These are phyloP conservation scores for Lepus timidus DNA, from an alignment of 2,113 vertebrate genomes.

Conservation along the genomic window DNA sequence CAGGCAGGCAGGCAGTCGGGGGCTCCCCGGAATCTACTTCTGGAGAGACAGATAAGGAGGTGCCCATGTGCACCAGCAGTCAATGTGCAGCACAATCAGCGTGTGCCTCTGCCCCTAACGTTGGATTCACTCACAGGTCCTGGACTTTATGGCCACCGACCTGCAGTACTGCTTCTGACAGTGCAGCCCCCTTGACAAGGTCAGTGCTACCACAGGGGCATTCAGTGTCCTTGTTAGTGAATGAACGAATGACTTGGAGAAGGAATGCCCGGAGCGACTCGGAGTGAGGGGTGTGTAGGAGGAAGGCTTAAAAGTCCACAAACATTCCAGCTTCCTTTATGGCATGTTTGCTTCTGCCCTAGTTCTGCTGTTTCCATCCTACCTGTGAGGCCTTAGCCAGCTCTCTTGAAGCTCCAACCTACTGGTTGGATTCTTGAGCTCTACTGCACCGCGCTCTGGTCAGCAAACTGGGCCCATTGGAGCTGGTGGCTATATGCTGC, in stretches of 20 bases:
- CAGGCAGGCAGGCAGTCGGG: too few relatives aligned
- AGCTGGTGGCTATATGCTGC: conserved; percentile 31
- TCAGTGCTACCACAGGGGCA: too few relatives aligned
- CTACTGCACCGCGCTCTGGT: too few relatives aligned
- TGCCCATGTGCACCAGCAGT: not conserved
- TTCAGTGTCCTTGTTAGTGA: not conserved
- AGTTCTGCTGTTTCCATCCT: not conserved
- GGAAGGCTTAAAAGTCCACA: not conserved
- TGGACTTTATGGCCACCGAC: not conserved
- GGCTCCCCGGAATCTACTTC: not conserved
- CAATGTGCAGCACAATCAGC: rapidly evolving
- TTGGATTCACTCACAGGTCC: not conserved
- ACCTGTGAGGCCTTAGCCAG: not conserved
- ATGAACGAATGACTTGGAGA: not conserved
- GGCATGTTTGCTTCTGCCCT: not conserved
- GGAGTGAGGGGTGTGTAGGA: too few relatives aligned
- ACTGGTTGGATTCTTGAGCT: not conserved
- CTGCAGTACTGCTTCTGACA: not conserved
- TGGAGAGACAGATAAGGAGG: not conserved
- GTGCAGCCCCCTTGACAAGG: too few relatives aligned
- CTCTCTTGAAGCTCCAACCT: not conserved
- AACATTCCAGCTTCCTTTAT: not conserved
- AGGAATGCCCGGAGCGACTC: not conserved
- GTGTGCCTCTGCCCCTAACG: rapidly evolving
- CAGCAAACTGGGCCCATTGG: not conserved